phyloP scores from a whole-genome alignment of 2,113 vertebrate genomes.

The Polypterus senegalus region DNA sequence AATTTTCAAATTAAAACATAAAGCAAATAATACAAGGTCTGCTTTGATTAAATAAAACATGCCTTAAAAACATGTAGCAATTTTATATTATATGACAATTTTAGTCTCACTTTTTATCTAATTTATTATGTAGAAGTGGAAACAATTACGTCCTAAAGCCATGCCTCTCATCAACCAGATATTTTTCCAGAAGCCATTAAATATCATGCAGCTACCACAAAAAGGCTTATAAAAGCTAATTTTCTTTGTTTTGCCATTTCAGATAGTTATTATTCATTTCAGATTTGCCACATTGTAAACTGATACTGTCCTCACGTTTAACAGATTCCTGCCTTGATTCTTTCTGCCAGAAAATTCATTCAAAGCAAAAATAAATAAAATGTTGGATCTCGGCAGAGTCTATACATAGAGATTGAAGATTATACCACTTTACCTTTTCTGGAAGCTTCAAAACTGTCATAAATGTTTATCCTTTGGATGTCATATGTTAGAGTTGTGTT shows the following conservation, averaged over 20 bases:
- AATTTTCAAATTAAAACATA: too few relatives aligned
- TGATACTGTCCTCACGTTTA: not conserved
- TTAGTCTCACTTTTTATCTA: too few relatives aligned
- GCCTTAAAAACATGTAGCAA: too few relatives aligned
- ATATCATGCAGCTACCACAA: too few relatives aligned
- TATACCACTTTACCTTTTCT: slow-evolving; percentile 75
- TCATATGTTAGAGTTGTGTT: slow-evolving; percentile 96
- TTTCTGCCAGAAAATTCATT: slow-evolving; percentile 25
- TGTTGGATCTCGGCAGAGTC: slow-evolving; percentile 4
- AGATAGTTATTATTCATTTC: not conserved
- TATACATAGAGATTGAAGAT: slow-evolving; percentile 6
- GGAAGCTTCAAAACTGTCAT: slow-evolving; percentile 97
- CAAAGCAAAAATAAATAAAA: slow-evolving; percentile 6
- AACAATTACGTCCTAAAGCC: too few relatives aligned
- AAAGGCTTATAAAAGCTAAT: not conserved
- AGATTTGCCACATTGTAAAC: not conserved
- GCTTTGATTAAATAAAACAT: too few relatives aligned
- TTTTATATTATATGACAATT: too few relatives aligned
- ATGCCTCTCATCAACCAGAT: too few relatives aligned
- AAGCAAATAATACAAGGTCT: too few relatives aligned
- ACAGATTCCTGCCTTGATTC: slow-evolving; percentile 22
- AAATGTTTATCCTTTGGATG: slow-evolving; percentile 97
- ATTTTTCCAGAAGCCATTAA: too few relatives aligned
- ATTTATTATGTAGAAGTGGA: too few relatives aligned
- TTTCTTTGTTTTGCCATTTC: not conserved